Evolutionary conservation across 2,113 vertebrate genomes (phyloP).

Genomic region (Rhizomys pruinosus): DNA sequence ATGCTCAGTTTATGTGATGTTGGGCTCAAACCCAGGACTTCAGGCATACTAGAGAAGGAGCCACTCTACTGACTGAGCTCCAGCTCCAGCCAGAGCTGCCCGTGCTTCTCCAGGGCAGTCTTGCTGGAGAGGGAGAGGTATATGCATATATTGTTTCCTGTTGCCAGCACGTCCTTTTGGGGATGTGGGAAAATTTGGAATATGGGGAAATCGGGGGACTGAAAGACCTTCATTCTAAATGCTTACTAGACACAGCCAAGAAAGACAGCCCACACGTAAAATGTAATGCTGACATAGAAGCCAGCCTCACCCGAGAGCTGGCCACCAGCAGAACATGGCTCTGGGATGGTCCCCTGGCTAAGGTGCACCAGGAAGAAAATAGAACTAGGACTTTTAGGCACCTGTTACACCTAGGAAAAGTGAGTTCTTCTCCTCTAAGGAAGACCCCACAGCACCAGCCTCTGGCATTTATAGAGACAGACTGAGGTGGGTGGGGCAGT

Average conservation of each 20-base stretch:
- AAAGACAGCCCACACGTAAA: constrained; percentile 7
- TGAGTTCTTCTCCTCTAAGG: neutral
- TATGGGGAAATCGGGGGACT: neutral
- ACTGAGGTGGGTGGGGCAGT: constrained; percentile 28
- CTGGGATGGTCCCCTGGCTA: neutral
- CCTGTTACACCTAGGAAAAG: neutral
- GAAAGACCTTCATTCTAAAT: constrained; percentile 22
- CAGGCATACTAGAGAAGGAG: neutral
- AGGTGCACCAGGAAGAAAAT: neutral
- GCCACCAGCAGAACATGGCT: neutral
- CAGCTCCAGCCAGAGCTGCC: neutral
- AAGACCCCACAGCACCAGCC: neutral
- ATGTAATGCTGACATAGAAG: neutral
- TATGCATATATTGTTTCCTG: neutral
- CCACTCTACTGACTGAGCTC: too few species aligned
- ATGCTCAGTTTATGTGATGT: neutral
- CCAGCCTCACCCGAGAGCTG: neutral
- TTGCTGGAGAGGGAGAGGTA: neutral
- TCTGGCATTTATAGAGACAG: neutral
- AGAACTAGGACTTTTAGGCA: neutral
- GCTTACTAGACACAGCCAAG: neutral
- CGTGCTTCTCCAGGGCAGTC: neutral
- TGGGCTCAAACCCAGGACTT: neutral
- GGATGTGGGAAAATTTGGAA: neutral
- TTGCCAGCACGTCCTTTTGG: neutral